Percentiles rank a stretch among this genome's conserved stretches.
Conservation (phyloP, 2,113 vertebrate genomes). For the Irena cyanogastra region DNA sequence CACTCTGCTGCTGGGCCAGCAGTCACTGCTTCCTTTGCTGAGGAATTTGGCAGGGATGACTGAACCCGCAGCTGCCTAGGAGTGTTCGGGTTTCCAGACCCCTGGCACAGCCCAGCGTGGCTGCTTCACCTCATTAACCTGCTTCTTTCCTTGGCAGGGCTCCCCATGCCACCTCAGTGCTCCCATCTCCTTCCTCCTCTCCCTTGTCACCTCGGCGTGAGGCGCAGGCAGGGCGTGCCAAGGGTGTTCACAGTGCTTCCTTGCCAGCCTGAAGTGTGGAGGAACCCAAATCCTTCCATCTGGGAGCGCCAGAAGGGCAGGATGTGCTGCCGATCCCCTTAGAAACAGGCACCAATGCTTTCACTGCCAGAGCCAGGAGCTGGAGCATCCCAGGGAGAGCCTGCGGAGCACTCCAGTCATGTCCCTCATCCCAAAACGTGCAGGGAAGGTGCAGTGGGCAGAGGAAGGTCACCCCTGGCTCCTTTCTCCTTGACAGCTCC, state of each 20-base stretch:
- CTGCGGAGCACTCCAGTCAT: accelerated
- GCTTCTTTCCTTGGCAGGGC: not conserved
- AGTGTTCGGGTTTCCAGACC: not conserved
- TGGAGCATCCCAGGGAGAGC: not conserved
- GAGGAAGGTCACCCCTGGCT: not conserved
- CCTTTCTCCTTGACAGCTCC: slow-evolving; percentile 69
- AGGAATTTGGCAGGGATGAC: slow-evolving; percentile 30
- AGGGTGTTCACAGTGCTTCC: not conserved
- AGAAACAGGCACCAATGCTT: not conserved
- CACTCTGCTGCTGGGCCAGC: not conserved
- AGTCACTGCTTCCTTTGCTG: not conserved
- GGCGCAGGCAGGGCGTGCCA: not conserved
- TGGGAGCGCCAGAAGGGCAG: not conserved
- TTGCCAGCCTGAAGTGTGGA: not conserved
- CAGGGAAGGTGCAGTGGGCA: not conserved
- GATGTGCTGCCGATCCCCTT: not conserved
- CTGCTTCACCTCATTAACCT: slow-evolving; percentile 10
- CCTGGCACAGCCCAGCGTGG: not conserved
- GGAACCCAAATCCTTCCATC: not conserved
- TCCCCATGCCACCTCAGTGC: not conserved
- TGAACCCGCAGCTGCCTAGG: slow-evolving; percentile 3
- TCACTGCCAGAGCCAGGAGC: not conserved
- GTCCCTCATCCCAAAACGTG: accelerated
- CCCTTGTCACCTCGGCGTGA: not conserved
- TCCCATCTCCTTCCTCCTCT: not conserved